A percentile compares a stretch with the other conserved stretches of the same genome.
Evolutionary conservation across 2,888 invertebrate species (phyloP).

Genomic region (Ariolimax columbianus): DNA sequence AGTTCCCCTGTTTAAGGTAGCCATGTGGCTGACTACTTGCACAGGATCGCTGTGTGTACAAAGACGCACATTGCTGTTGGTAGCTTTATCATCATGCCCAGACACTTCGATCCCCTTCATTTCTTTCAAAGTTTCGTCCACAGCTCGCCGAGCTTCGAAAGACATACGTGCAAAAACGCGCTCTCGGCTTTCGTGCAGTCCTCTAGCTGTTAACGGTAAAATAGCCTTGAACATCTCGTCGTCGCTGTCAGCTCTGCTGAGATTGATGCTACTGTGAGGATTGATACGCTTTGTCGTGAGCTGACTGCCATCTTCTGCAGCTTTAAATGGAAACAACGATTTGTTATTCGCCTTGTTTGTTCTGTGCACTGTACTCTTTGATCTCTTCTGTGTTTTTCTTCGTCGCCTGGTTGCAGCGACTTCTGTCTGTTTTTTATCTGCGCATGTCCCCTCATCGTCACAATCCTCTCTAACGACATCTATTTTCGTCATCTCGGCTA

Average conservation of each 20-base stretch:
- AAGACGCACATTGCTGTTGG: not conserved
- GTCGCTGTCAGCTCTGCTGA: not conserved
- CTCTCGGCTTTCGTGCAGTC: constrained; percentile 43
- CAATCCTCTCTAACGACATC: not conserved
- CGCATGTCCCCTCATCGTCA: not conserved
- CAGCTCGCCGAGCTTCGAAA: constrained; percentile 67
- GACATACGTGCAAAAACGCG: constrained; percentile 68
- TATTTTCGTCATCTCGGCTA: not conserved
- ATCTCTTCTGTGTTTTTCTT: not conserved
- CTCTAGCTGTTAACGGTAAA: constrained; percentile 48
- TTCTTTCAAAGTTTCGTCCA: constrained; percentile 67
- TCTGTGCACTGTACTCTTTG: constrained; percentile 60
- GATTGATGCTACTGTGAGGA: not conserved
- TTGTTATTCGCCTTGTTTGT: constrained; percentile 59
- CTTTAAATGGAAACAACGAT: constrained; percentile 61
- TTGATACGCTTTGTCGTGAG: not conserved
- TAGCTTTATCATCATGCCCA: not conserved
- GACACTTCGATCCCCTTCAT: constrained; percentile 53
- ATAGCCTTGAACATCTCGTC: constrained; percentile 49
- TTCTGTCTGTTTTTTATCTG: not conserved
- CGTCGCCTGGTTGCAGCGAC: not conserved
- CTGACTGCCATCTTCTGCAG: not conserved
- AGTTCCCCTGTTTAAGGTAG: too few species aligned
- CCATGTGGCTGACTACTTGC: not conserved
- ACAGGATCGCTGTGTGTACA: not conserved